Percentiles rank a stretch among this genome's conserved stretches.
These are phyloP conservation scores for Amblyopsis hoosieri DNA, from an alignment of 2,797 vertebrate genomes.

Conservation along the genomic window DNA sequence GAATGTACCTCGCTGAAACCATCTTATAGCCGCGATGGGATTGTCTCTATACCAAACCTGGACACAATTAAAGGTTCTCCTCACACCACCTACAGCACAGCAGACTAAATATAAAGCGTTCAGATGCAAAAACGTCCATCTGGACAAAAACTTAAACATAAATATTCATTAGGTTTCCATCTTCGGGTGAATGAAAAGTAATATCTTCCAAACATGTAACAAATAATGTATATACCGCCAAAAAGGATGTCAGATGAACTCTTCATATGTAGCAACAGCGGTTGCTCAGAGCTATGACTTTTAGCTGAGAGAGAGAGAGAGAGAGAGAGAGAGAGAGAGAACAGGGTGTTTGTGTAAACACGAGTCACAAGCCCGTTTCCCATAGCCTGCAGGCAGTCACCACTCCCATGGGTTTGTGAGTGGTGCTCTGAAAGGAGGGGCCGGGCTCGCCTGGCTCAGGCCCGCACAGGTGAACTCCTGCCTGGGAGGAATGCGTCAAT, in stretches of 20 bases:
- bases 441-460: constrained; percentile 67
- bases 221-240: too few species aligned
- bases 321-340: neutral
- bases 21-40: neutral
- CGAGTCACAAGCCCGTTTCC: constrained; percentile 39
- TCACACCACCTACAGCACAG: neutral
- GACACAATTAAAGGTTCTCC: neutral
- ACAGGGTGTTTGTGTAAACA: constrained; percentile 16
- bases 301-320: neutral
- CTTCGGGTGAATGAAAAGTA: too few species aligned
- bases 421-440: constrained; percentile 51
- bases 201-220: too few species aligned
- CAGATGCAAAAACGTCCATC: too few species aligned
- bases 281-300: neutral
- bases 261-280: constrained; percentile 14
- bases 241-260: too few species aligned
- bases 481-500: constrained; percentile 71
- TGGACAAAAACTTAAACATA: too few species aligned
- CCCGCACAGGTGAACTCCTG: constrained; percentile 83
- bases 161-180: too few species aligned
- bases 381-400: constrained; percentile 59
- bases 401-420: constrained; percentile 68
- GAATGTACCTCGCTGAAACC: constrained; percentile 32
- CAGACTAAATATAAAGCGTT: too few species aligned
- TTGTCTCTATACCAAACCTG: neutral